These are phyloP conservation scores for Stigmatopora argus DNA, from an alignment of 2,113 vertebrate species.

Conservation along the genomic window DNA sequence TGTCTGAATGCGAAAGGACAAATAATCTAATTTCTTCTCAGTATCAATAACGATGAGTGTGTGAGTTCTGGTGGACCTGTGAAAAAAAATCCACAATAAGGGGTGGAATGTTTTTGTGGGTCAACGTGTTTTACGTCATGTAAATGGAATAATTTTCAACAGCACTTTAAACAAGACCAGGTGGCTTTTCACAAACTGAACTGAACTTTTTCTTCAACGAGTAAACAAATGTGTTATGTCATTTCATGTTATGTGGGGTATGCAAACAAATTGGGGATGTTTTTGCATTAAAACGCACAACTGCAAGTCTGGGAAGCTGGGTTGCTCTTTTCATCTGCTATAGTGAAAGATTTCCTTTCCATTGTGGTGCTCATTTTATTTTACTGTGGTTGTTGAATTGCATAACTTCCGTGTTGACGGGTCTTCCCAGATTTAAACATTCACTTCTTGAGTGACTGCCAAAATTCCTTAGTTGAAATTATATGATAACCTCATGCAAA, in stretches of 20 bases:
- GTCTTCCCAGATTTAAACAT: conserved; percentile 20
- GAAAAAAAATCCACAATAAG: too few relatives aligned
- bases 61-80: too few relatives aligned
- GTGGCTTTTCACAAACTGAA: not conserved
- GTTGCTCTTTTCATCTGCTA: too few relatives aligned
- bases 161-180: too few relatives aligned
- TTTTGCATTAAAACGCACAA: not conserved
- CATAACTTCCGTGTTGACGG: conserved; percentile 30
- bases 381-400: conserved; percentile 16
- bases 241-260: conserved; percentile 16
- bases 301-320: too few relatives aligned
- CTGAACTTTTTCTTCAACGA: not conserved
- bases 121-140: too few relatives aligned
- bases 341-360: conserved; percentile 32
- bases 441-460: conserved; percentile 1
- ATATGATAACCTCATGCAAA: not conserved
- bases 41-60: too few relatives aligned
- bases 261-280: not conserved
- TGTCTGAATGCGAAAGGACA: too few relatives aligned
- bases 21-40: too few relatives aligned
- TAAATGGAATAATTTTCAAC: too few relatives aligned
- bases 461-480: conserved; percentile 1
- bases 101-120: too few relatives aligned
- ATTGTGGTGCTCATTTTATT: conserved; percentile 36
- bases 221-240: not conserved